Evolutionary conservation across 2,113 vertebrate species (phyloP).

Genomic region (Prolemur simus): DNA sequence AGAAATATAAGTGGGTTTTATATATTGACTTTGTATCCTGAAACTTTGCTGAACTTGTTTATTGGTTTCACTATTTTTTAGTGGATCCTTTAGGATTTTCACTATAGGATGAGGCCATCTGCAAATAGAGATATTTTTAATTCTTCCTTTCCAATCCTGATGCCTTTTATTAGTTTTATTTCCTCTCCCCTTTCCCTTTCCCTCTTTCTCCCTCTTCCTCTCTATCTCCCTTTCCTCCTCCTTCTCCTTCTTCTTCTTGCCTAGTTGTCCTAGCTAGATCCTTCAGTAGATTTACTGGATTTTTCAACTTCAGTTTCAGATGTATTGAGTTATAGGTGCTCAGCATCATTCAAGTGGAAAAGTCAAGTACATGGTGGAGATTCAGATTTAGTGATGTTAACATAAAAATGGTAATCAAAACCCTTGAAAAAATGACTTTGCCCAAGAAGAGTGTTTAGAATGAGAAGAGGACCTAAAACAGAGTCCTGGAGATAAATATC

Average conservation of each 20-base stretch:
- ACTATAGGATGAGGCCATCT: background rate
- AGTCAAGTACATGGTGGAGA: conserved; percentile 24
- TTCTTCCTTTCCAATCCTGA: background rate
- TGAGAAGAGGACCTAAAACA: background rate
- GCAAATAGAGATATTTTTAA: background rate
- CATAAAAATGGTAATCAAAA: background rate
- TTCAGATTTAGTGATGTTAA: conserved; percentile 28
- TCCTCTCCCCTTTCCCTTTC: background rate
- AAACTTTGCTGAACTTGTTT: background rate
- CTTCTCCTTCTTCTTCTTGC: background rate
- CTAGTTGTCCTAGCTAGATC: background rate
- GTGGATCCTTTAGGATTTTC: background rate
- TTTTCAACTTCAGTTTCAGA: conserved; percentile 10
- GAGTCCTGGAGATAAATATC: background rate
- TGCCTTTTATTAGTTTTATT: background rate
- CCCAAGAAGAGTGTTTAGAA: background rate
- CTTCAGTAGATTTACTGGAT: background rate
- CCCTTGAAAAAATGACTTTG: background rate
- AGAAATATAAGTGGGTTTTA: background rate
- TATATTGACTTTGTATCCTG: background rate
- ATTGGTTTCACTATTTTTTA: conserved; percentile 14
- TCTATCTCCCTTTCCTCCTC: background rate
- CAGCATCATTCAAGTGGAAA: background rate
- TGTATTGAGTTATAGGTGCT: background rate
- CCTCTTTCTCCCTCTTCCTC: background rate